Evolutionary conservation across 2,888 invertebrate species (phyloP), one percentile per base, ranked within the genome.

Genomic region (Drosophila nigritarsus): DNA sequence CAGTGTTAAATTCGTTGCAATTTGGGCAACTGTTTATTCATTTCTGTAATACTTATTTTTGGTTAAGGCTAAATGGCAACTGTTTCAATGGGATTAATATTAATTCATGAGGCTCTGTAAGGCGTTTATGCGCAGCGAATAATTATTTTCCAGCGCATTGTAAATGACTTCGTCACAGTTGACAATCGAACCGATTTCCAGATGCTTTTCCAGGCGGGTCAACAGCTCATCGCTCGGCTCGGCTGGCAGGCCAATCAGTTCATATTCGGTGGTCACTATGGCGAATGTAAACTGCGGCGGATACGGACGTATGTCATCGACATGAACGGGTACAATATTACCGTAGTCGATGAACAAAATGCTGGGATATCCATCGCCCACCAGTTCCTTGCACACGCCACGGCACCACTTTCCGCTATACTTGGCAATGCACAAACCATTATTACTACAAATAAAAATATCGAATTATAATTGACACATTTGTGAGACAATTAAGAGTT

Each of bases 301-400:
- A 83, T 92, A 92, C 32, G 83, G 89, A 0, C 90, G 88, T 59
- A 93, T 93, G 20, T 91, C 74, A 3, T 87, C 65, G 0, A 93
- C 83, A 50, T 83, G 79, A 2, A 89, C 81, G 7, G 84, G 69
- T 1, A 75, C 70, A 29, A 92, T 83, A 38, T 92, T 92, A 0
- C 93, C 93, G 69, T 91, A 93, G 62, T 93, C 93, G 20, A 93
- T 74, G 53, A 93, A 93, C 7, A 87, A 64, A 48, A 93, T 91
- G 30, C 91, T 87, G 0, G 93, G 93, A 75, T 91, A 73, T 1
- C 92, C 92, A 89, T 93, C 93, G 24, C 92, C 92, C 2, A 92
- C 91, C 20, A 87, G 73, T 69, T 93, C 92, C 59, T 92, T 53
- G 59, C 91, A 92, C 45, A 87, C 54, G 0, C 92, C 93, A 3